These are phyloP conservation scores for Montifringilla adamsi DNA, from an alignment of 2,113 vertebrate species.

Conservation along the genomic window DNA sequence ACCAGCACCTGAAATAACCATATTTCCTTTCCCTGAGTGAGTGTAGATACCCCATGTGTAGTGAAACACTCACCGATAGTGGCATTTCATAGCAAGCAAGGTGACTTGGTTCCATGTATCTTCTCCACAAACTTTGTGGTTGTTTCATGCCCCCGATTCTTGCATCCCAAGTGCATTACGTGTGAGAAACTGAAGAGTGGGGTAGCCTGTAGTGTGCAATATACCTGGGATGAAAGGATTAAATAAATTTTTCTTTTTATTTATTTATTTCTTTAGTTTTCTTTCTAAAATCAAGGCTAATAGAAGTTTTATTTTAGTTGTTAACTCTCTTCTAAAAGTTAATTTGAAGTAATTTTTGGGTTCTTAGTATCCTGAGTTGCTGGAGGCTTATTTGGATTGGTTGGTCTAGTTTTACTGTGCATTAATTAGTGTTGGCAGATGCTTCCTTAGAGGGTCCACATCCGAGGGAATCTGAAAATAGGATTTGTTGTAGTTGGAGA, in stretches of 20 bases:
- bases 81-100: background rate
- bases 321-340: background rate
- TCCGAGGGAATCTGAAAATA: background rate
- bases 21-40: background rate
- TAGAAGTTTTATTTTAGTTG: background rate
- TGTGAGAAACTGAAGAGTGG: background rate
- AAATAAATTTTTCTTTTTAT: background rate
- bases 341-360: background rate
- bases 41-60: too few relatives aligned
- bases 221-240: background rate
- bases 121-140: background rate
- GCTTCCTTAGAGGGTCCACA: background rate
- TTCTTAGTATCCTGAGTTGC: background rate
- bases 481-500: background rate
- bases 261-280: too few relatives aligned
- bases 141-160: fast-evolving
- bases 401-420: background rate
- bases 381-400: background rate
- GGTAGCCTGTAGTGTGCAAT: background rate
- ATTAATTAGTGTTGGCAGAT: background rate
- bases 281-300: background rate
- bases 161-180: background rate
- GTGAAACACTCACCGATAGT: background rate
- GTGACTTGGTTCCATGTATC: background rate
- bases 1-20: background rate